A percentile compares a stretch with the other conserved stretches of the same genome.
Conservation (phyloP, 2,888 invertebrate genomes). For the Apomyelois bistriatella region DNA sequence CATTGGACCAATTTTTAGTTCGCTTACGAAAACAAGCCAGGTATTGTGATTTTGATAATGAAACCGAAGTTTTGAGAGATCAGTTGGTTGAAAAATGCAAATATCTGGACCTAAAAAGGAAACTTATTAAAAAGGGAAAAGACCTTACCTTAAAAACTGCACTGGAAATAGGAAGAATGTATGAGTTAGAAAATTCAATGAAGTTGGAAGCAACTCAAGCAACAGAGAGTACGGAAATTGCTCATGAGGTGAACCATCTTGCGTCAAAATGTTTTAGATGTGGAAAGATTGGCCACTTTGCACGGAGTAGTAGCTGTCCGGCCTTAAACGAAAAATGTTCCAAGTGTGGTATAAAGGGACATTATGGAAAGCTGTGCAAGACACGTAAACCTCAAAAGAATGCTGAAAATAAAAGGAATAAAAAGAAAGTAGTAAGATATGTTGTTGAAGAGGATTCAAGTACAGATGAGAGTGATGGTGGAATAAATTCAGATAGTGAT, state of each 20-base stretch:
- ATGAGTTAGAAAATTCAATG: not conserved
- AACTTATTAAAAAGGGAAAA: not conserved
- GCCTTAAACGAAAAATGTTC: not conserved
- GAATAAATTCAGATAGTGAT: not conserved
- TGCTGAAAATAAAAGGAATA: not conserved
- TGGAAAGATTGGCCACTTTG: not conserved
- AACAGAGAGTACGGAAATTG: not conserved
- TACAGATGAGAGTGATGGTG: not conserved
- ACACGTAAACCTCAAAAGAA: not conserved
- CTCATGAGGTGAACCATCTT: not conserved
- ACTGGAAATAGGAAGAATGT: not conserved
- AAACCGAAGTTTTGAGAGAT: not conserved
- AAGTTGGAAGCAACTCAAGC: not conserved
- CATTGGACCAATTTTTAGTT: not conserved
- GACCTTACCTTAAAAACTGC: not conserved
- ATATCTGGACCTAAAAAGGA: not conserved
- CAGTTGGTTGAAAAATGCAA: not conserved
- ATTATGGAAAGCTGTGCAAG: not conserved
- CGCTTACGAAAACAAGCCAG: not conserved
- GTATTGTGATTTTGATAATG: not conserved
- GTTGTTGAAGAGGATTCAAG: not conserved
- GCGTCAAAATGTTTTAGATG: not conserved
- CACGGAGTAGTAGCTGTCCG: not conserved
- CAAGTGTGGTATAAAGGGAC: not conserved
- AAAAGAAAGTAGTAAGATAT: not conserved